These are phyloP conservation scores for Cyclopterus lumpus DNA, from an alignment of 2,797 vertebrate species.

Conservation along the genomic window DNA sequence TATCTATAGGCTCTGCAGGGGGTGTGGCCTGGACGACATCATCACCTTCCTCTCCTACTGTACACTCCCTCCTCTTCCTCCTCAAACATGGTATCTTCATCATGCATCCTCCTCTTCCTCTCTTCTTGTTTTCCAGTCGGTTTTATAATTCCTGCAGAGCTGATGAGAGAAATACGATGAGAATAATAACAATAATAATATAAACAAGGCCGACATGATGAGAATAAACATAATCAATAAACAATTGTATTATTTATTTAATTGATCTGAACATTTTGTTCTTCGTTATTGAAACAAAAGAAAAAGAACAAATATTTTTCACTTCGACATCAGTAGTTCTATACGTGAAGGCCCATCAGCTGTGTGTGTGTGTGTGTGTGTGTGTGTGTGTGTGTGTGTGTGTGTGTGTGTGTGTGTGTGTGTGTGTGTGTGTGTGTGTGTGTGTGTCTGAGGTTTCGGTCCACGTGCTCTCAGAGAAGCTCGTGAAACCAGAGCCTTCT, in stretches of 20 bases:
- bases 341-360: no score
- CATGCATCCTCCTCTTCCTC: not conserved
- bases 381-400: no score
- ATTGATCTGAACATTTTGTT: no score
- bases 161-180: not conserved
- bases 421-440: not conserved
- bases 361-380: no score
- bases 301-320: no score
- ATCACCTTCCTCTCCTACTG: constrained; percentile 18
- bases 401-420: not conserved
- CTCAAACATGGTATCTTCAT: not conserved
- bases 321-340: no score
- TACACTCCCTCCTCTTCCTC: constrained; percentile 3
- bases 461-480: constrained; percentile 36
- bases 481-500: constrained; percentile 32
- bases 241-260: no score
- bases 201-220: no score
- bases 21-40: constrained; percentile 71
- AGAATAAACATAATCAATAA: no score
- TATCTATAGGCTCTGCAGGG: constrained; percentile 75
- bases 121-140: not conserved
- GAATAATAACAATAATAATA: no score
- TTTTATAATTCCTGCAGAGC: no score
- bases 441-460: not conserved
- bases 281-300: no score